phyloP scores from a whole-genome alignment of 2,797 vertebrate species.

The Gymnoscopelus microlampas region DNA sequence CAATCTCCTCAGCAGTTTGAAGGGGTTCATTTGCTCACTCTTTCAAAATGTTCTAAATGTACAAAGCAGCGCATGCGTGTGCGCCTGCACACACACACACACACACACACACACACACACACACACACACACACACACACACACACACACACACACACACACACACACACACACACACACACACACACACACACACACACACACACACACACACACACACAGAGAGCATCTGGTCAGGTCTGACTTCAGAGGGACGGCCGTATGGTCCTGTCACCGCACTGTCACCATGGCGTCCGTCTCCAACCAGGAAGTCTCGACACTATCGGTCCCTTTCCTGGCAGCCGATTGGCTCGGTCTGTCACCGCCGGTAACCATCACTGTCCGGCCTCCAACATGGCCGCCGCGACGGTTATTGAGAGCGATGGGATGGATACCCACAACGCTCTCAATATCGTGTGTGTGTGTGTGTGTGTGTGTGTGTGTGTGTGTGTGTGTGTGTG shows the following conservation, averaged over 20 bases:
- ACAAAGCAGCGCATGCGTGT: constrained; percentile 4
- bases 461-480: constrained; percentile 14
- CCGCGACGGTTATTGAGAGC: constrained; percentile 39
- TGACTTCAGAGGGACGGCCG: constrained; percentile 67
- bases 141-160: constrained; percentile 6
- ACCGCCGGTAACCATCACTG: constrained; percentile 54
- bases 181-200: constrained; percentile 3
- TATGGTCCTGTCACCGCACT: constrained; percentile 62
- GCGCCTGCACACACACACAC: constrained; percentile 1
- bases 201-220: constrained; percentile 6
- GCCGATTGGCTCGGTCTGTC: constrained; percentile 64
- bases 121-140: constrained; percentile 6
- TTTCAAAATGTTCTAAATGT: constrained; percentile 7
- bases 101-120: constrained; percentile 8
- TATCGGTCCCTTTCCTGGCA: constrained; percentile 39
- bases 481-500: background rate
- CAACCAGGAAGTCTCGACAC: constrained; percentile 15
- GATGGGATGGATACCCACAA: constrained; percentile 41
- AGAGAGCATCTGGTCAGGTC: constrained; percentile 60
- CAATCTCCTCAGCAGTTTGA: background rate
- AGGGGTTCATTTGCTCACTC: constrained; percentile 14
- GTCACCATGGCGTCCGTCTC: constrained; percentile 38
- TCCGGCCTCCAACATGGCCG: constrained; percentile 42
- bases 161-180: constrained; percentile 3
- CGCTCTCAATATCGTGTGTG: constrained; percentile 32